Base-by-base conservation (phyloP, 1,140 invertebrate genomes). In the Cyphomyrmex costatus region DNA sequence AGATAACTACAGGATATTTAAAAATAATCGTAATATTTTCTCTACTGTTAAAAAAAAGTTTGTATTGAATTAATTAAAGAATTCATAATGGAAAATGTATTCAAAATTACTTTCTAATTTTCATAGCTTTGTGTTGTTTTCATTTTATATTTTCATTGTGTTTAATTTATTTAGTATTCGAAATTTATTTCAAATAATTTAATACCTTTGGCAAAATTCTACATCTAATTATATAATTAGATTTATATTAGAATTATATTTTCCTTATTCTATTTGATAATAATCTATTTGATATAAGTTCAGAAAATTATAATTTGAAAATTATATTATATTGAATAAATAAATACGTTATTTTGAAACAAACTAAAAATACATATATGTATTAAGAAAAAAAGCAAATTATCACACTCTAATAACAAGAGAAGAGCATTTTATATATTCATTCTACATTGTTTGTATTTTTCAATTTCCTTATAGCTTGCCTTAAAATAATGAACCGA, bases 401-500 rank as follows among this genome's bases (percentile, higher is more conserved):
- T 16, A 49, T 49, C 1, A 56, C n/a, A 3, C n/a, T 21, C 0
- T 8, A 16, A 6, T 19, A n/a, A n/a, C 7, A 21, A 42, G 7
- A 42, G 36, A 42, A 8, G 6, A 36, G 8, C 19, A 53, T 73
- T 33, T 73, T 74, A 74, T 12, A 51, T n/a, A n/a, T n/a, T 2
- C 12, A 51, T 33, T 77, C 4, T 42, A 3, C 19, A 77, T 61
- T 63, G 16, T 63, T 24, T n/a, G 0, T 58, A 76, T 3, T 36
- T 78, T 46, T 6, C 46, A 78, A 78, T 78, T 78, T 27, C n/a
- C 42, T 65, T n/a, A n/a, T n/a, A 33, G 6, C 12, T 65, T 46
- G 10, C 6, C 24, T 30, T 10, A 49, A n/a, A n/a, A 46, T 46
- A 65, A 21, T 30, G 4, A 65, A 49, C 33, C 16, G 33, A 58